Evolutionary conservation across 2,888 invertebrate species (phyloP).

Genomic region (Orthosia incerta): DNA sequence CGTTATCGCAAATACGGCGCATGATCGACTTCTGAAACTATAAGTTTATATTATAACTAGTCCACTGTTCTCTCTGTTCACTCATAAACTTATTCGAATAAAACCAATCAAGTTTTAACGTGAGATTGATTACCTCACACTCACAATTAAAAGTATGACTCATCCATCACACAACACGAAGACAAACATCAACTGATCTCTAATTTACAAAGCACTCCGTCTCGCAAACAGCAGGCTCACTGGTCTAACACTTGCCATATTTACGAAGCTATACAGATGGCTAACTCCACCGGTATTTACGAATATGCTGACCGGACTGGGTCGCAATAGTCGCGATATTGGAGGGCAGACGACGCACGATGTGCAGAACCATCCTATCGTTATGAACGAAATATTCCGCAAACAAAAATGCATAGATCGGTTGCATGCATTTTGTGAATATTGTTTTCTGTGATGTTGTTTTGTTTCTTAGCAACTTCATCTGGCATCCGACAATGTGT

Average conservation of each 20-base stretch:
- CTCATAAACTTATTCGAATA: neutral
- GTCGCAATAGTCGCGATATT: slow-evolving; percentile 49
- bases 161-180: neutral
- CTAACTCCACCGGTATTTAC: slow-evolving; percentile 35
- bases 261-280: slow-evolving; percentile 22
- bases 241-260: slow-evolving; percentile 24
- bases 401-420: slow-evolving; percentile 35
- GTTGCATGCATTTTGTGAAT: neutral
- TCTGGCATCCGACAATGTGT: neutral
- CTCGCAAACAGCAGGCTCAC: slow-evolving; percentile 1
- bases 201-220: slow-evolving; percentile 26
- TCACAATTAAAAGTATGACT: too few relatives aligned
- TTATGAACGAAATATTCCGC: slow-evolving; percentile 45
- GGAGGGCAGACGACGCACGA: slow-evolving; percentile 32
- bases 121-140: neutral
- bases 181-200: neutral
- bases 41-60: neutral
- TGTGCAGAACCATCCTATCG: slow-evolving; percentile 36
- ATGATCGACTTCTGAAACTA: neutral
- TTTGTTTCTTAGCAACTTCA: neutral
- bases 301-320: slow-evolving; percentile 23
- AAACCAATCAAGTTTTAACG: too few relatives aligned
- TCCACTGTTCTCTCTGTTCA: neutral
- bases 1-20: neutral
- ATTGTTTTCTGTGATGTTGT: slow-evolving; percentile 1